phyloP scores from a whole-genome alignment of 2,113 vertebrate species.

The Macquaria australasica region DNA sequence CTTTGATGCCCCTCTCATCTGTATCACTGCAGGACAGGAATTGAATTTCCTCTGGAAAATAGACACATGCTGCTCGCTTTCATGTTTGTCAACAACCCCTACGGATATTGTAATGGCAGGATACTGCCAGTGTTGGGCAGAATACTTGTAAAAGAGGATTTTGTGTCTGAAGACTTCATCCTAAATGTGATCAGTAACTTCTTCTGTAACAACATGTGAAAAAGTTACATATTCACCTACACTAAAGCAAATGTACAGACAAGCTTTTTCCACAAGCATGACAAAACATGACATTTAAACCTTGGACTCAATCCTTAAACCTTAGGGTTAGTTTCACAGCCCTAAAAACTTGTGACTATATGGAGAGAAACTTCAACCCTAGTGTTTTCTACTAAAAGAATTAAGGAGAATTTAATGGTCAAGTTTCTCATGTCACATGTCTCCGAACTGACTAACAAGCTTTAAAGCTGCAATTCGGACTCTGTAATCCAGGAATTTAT shows the following conservation, averaged over 20 bases:
- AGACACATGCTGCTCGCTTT: slow-evolving; percentile 61
- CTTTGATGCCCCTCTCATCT: slow-evolving; percentile 65
- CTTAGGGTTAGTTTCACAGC: neutral
- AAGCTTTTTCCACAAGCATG: neutral
- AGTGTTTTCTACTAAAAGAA: neutral
- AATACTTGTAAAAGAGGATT: slow-evolving; percentile 8
- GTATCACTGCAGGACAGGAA: slow-evolving; percentile 66
- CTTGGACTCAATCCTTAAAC: neutral
- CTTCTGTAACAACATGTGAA: neutral
- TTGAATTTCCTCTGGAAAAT: slow-evolving; percentile 66
- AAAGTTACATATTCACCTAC: neutral
- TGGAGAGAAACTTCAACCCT: neutral
- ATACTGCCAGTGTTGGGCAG: slow-evolving; percentile 12
- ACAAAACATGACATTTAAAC: slow-evolving; percentile 6
- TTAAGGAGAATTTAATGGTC: neutral
- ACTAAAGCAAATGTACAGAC: neutral
- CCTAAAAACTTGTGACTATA: neutral
- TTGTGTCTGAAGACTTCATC: slow-evolving; percentile 19
- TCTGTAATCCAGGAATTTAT: slow-evolving; percentile 35
- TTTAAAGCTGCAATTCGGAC: slow-evolving; percentile 11
- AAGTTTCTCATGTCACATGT: slow-evolving; percentile 1
- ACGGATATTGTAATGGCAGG: slow-evolving; percentile 27
- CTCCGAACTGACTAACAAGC: slow-evolving; percentile 7
- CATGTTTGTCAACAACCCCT: slow-evolving; percentile 71
- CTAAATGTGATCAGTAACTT: slow-evolving; percentile 21